phyloP scores from a whole-genome alignment of 2,113 vertebrate species.

The Gila orcuttii region DNA sequence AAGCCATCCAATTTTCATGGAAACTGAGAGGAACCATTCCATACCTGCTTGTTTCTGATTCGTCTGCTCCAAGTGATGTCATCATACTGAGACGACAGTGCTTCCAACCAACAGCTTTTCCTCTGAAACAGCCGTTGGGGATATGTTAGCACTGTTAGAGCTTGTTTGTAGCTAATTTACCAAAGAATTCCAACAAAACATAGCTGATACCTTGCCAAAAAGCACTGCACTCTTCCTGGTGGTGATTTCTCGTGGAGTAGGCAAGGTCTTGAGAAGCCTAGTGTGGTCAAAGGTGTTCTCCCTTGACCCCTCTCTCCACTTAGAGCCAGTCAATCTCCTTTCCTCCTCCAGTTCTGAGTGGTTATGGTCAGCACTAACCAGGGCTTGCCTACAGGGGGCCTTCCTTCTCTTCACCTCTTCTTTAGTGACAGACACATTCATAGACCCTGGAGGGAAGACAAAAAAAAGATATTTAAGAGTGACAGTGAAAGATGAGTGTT shows the following conservation, averaged over 20 bases:
- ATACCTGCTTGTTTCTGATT: conserved; percentile 73
- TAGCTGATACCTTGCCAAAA: conserved; percentile 45
- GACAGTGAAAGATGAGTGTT: conserved; percentile 14
- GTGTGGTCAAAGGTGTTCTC: conserved; percentile 62
- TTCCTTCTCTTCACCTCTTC: conserved; percentile 78
- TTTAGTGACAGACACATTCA: conserved; percentile 60
- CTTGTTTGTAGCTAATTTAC: not conserved
- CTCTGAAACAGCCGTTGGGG: conserved; percentile 63
- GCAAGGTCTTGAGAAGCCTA: conserved; percentile 65
- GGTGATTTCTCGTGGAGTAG: conserved; percentile 72
- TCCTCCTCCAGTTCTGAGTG: conserved; percentile 67
- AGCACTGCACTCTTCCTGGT: conserved; percentile 71
- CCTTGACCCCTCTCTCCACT: conserved; percentile 63
- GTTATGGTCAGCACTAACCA: conserved; percentile 61
- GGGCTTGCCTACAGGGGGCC: conserved; percentile 52
- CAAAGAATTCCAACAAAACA: not conserved
- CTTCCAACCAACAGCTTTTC: conserved; percentile 76
- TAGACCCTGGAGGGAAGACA: conserved; percentile 65
- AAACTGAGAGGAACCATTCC: not conserved
- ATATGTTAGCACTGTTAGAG: not conserved
- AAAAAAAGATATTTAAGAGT: not conserved
- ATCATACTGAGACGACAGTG: conserved; percentile 73
- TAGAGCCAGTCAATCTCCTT: conserved; percentile 64
- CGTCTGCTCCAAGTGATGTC: conserved; percentile 78
- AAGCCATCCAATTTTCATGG: not conserved